Conservation (phyloP, 2,888 invertebrate species). For the Drosophila multiciliata region DNA sequence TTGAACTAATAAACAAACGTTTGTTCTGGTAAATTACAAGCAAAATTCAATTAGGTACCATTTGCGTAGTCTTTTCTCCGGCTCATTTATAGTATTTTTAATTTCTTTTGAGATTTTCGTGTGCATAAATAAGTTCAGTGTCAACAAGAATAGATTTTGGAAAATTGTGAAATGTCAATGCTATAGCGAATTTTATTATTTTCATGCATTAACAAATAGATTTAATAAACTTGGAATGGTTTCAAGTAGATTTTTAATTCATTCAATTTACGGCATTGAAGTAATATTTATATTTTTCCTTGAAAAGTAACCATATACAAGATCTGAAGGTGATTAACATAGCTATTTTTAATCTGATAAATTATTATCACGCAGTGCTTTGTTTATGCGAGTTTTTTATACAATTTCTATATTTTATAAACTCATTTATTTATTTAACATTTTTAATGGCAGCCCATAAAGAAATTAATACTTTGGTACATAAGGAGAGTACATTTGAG, state of each 20-base stretch:
- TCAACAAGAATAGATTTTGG: constrained; percentile 64
- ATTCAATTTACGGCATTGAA: constrained; percentile 44
- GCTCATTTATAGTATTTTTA: constrained; percentile 1
- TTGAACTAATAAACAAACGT: constrained; percentile 43
- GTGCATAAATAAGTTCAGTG: constrained; percentile 58
- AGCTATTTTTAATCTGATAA: constrained; percentile 49
- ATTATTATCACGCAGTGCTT: constrained; percentile 28
- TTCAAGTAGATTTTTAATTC: constrained; percentile 43
- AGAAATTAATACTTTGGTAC: constrained; percentile 14
- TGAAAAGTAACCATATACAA: constrained; percentile 42
- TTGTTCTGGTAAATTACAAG: constrained; percentile 28
- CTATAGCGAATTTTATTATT: constrained; percentile 18
- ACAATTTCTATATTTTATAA: constrained; percentile 24
- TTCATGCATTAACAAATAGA: constrained; percentile 13
- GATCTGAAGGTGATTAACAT: constrained; percentile 49
- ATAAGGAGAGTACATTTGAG: constrained; percentile 13
- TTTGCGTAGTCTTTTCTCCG: constrained; percentile 41
- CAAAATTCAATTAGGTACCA: constrained; percentile 45
- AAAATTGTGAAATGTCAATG: constrained; percentile 39
- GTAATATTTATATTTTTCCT: constrained; percentile 9
- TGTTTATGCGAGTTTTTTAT: constrained; percentile 40
- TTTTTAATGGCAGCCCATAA: constrained; percentile 32
- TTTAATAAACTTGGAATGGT: constrained; percentile 16
- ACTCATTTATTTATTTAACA: constrained; percentile 33
- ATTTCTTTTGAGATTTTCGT: constrained; percentile 27